Base-by-base conservation (phyloP, 2,888 invertebrate genomes). In the Subacronicta megacephala region DNA sequence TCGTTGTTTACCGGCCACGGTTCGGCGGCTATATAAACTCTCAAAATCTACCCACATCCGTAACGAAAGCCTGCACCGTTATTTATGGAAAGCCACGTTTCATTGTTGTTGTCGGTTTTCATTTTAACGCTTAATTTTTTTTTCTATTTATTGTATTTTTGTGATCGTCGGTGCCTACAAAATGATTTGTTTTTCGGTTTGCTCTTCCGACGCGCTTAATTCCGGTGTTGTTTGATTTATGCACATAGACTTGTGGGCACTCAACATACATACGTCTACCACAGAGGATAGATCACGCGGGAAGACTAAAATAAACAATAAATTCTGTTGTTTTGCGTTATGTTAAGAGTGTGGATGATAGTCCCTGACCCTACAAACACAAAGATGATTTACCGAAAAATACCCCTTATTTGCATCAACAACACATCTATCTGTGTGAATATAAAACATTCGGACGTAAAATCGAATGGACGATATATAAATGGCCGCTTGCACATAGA, bases 11-110 rank as follows among this genome's bases (percentile, higher is more conserved):
- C 87, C 82, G 82, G 84, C 79, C 78, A 84, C 87, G 89, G 82
- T 86, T 88, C 81, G 84, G 82, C 72, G 82, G 83, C 82, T 90
- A 85, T 89, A 89, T 90, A 90, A 90, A 91, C 90, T 89, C 90
- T 90, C 88, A 87, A 89, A 90, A 89, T 88, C 88, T 90, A 92
- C 91, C 89, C 90, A 90, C 90, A 92, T 92, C 90, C 90, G 89
- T 87, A 87, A 87, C 87, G 89, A 91, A 90, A 90, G 90, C 89
- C 87, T 90, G 89, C 89, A 90, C 82, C 79, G 90, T 93, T 93
- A 91, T 93, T 93, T 92, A 93, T 92, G 90, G 85, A 87, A 87
- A 90, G 86, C 90, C 84, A 87, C 87, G 89, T 90, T 92, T 90
- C 90, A 90, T 93, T 92, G 89, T 92, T 91, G 88, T 88, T 91